Evolutionary conservation across 2,888 invertebrate genomes (phyloP), one percentile per base, ranked within the genome.

Genomic region (Saturnia japonica): DNA sequence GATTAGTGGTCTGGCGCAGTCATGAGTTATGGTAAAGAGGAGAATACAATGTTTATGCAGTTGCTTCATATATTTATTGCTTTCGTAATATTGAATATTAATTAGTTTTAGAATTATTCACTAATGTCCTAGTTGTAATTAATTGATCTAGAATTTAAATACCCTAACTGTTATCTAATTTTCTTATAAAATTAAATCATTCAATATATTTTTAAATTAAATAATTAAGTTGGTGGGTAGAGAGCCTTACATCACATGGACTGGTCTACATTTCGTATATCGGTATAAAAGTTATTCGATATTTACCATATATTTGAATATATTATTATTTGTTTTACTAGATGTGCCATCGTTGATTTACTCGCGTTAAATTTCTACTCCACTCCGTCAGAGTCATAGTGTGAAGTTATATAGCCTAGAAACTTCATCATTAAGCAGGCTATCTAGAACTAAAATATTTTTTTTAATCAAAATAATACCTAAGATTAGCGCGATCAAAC

Each of bases 91-190:
- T 60, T 60, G 25, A 12, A 60, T 60, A 60, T 4, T 60, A 16
- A 28, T 28, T 28, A 25, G 14, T 1, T 28, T 6, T 19, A 28
- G 28, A 12, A 4, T 28, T 60, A 60, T 60, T 60, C 57, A 60
- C 14, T 25, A 60, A 54, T 54, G 54, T 12, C 57, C 57, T 60
- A 60, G 28, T 25, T 60, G 28, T 60, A 60, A 60, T 25, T 60
- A 60, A 60, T 28, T 60, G 57, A 60, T 60, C 57, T 60, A 60
- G 28, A 60, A 25, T 60, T 60, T 60, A n/a, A n/a, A n/a, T 6
- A 51, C 19, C 19, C 47, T 51, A 2, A 19, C 2, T 51, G 19
- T 51, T 19, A 51, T 34, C 34, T 34, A 34, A 34, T 34, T 34
- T 34, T 34, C 6, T 51, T 19, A 51, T 19, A 51, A 19, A 51